Base-by-base conservation (phyloP, 2,888 invertebrate genomes). In the Timema podura region DNA sequence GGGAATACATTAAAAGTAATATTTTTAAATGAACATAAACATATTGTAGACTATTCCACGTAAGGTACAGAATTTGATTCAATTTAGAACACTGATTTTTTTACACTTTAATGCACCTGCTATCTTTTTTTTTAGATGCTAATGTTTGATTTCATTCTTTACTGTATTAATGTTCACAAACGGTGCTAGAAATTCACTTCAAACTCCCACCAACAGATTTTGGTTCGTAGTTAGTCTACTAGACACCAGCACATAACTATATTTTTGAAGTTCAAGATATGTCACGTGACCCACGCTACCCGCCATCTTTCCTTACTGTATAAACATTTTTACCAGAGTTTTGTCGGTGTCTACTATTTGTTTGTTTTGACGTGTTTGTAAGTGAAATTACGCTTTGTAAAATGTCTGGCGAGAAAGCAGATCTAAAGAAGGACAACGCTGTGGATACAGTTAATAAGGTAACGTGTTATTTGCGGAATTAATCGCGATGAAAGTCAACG, bases 211-310 rank as follows among this genome's bases (percentile, higher is more conserved):
- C 30, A 30, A 30, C 30, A 30, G 3, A 30, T 30, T 30, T 30
- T 30, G 30, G 30, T 30, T 30, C 30, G 30, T 30, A 30, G 30
- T 30, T 30, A 3, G 30, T 30, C 30, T 30, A 30, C 30, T 30
- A 30, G 30, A 30, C 30, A 30, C 30, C 30, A 30, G 30, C 30
- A 30, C 30, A 30, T 30, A 30, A 3, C 30, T 30, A 30, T 69
- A 71, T 71, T 70, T 72, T 70, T 72, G 70, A 70, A 70, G 69
- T 73, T 72, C 70, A 70, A 72, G 68, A 68, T 76, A 76, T 74
- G 73, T 83, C 83, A 85, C 85, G 84, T 85, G 85, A 85, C 85
- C 85, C 83, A 85, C 86, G 86, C 86, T 85, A 82, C 83, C 84
- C 84, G 85, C 85, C 85, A 85, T 85, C 82, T 85, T 83, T 83